These are phyloP conservation scores for Drosophila neutralis DNA, from an alignment of 2,888 invertebrate genomes.

Conservation along the genomic window DNA sequence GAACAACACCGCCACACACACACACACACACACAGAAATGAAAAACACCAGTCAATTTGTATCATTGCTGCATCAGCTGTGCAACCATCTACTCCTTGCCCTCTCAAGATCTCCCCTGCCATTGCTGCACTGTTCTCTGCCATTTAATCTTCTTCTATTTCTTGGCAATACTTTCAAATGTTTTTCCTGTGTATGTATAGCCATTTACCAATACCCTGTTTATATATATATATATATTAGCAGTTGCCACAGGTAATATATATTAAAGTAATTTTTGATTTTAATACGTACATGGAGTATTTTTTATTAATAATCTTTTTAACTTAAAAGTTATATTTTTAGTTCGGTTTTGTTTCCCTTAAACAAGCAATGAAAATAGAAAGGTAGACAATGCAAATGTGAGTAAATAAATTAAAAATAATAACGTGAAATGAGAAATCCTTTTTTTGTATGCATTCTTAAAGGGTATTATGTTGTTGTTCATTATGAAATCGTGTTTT, in stretches of 20 bases:
- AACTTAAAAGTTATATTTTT: neutral
- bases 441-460: accelerated
- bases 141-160: conserved; percentile 56
- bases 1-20: neutral
- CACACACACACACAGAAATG: conserved; percentile 25
- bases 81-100: conserved; percentile 21
- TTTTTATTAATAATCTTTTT: neutral
- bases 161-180: conserved; percentile 62
- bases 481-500: neutral
- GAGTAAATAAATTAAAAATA: neutral
- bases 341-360: neutral
- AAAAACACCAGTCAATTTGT: conserved; percentile 73
- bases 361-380: neutral
- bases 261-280: neutral
- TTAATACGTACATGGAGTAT: neutral
- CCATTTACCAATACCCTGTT: conserved; percentile 31
- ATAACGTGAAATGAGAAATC: neutral
- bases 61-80: conserved; percentile 39
- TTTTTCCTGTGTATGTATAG: conserved; percentile 48
- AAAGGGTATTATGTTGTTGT: conserved; percentile 15
- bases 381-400: neutral
- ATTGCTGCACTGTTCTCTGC: conserved; percentile 22
- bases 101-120: neutral
- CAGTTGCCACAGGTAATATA: conserved; percentile 1
- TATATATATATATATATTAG: neutral